These are phyloP conservation scores for Ictidomys tridecemlineatus DNA, from an alignment of 2,113 vertebrate genomes.

Conservation along the genomic window DNA sequence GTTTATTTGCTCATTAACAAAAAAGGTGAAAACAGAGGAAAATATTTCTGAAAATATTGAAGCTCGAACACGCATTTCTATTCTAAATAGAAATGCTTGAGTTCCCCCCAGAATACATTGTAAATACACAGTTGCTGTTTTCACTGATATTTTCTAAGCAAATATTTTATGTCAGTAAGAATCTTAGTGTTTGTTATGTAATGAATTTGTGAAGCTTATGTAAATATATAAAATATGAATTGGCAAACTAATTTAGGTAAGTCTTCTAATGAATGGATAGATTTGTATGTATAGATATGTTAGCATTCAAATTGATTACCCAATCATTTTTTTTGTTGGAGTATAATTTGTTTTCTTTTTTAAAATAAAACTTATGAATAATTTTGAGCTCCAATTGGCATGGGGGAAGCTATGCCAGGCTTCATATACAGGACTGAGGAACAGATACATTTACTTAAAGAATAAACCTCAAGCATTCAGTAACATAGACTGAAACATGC, in stretches of 20 bases:
- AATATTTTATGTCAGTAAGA: conserved; percentile 43
- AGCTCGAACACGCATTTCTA: conserved; percentile 7
- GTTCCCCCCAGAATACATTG: not conserved
- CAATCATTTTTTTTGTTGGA: not conserved
- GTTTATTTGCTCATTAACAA: conserved; percentile 75
- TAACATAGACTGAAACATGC: not conserved
- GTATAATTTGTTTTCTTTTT: not conserved
- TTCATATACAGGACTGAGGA: not conserved
- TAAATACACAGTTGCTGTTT: not conserved
- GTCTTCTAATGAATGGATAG: not conserved
- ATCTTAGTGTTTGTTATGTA: not conserved
- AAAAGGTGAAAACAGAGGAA: conserved; percentile 46
- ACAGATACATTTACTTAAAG: not conserved
- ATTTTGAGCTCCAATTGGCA: not conserved
- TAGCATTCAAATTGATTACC: not conserved
- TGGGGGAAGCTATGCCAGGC: not conserved
- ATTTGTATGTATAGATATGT: not conserved
- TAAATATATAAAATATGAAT: conserved; percentile 12
- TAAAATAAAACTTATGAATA: not conserved
- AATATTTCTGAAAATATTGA: conserved; percentile 58
- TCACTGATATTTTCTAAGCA: conserved; percentile 50
- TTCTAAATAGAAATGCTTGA: conserved; percentile 41
- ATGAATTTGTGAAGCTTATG: not conserved
- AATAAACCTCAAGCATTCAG: not conserved
- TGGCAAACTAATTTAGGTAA: conserved; percentile 11